These are phyloP conservation scores for Ictidomys tridecemlineatus DNA, from an alignment of 2,113 vertebrate species.

Conservation along the genomic window DNA sequence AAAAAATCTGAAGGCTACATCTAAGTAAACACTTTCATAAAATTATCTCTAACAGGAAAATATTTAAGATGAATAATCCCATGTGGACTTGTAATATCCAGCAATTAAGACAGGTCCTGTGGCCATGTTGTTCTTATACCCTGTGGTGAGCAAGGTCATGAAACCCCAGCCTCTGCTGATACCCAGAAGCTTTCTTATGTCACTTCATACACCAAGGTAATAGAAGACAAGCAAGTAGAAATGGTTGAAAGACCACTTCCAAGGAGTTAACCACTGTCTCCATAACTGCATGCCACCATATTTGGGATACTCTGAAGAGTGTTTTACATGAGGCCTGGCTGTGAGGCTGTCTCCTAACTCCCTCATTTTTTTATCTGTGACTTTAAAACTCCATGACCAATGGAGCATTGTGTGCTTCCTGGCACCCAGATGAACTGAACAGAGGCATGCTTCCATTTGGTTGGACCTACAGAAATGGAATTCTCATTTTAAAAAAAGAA, in stretches of 20 bases:
- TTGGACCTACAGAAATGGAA: background rate
- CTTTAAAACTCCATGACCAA: background rate
- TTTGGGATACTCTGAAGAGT: background rate
- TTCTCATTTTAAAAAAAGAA: background rate
- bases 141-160: background rate
- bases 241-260: background rate
- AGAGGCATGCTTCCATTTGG: background rate
- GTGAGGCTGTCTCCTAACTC: background rate
- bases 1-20: slow-evolving; percentile 3
- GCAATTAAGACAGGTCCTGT: background rate
- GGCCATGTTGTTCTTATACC: background rate
- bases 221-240: background rate
- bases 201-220: background rate
- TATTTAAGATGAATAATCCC: background rate
- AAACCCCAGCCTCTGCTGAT: background rate
- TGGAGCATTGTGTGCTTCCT: background rate
- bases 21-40: background rate
- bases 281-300: background rate
- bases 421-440: background rate
- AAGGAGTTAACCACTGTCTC: background rate
- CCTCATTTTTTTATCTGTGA: background rate
- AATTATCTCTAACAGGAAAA: background rate
- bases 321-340: background rate
- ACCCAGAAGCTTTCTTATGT: background rate
- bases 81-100: background rate